Percentiles rank a stretch among this genome's conserved stretches.
These are phyloP conservation scores for Rhea pennata DNA, from an alignment of 2,113 vertebrate genomes.

Conservation along the genomic window DNA sequence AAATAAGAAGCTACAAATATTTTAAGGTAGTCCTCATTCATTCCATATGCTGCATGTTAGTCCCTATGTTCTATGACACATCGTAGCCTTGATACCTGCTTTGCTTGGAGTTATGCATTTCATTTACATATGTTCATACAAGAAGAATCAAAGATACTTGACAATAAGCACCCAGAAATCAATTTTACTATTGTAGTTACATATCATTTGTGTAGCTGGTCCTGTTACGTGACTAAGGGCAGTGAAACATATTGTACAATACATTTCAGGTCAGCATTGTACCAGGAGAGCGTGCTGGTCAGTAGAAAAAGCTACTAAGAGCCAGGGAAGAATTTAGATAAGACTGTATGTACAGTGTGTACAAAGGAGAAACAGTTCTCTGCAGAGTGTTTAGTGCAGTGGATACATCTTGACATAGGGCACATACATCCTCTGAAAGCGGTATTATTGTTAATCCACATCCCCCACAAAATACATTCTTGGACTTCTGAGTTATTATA, in stretches of 20 bases:
- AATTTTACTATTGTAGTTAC: not conserved
- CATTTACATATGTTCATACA: not conserved
- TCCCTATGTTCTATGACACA: not conserved
- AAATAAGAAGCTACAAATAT: not conserved
- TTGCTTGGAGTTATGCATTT: not conserved
- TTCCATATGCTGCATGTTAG: not conserved
- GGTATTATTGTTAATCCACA: not conserved
- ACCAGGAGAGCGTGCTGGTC: not conserved
- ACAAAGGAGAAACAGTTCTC: not conserved
- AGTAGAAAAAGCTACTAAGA: not conserved
- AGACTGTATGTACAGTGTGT: not conserved
- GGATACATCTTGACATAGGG: not conserved
- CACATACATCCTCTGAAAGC: not conserved
- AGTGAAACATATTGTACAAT: not conserved
- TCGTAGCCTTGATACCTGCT: not conserved
- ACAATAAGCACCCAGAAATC: not conserved
- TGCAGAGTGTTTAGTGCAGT: not conserved
- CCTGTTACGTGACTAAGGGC: not conserved
- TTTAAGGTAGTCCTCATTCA: conserved; percentile 2
- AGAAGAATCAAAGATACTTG: not conserved
- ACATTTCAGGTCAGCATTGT: not conserved
- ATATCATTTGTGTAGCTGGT: not conserved
- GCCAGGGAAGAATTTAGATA: not conserved
- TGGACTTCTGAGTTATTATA: not conserved
- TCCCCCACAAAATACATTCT: not conserved